Conservation (phyloP, 2,888 invertebrate genomes). For the Polylopha cassiicola region DNA sequence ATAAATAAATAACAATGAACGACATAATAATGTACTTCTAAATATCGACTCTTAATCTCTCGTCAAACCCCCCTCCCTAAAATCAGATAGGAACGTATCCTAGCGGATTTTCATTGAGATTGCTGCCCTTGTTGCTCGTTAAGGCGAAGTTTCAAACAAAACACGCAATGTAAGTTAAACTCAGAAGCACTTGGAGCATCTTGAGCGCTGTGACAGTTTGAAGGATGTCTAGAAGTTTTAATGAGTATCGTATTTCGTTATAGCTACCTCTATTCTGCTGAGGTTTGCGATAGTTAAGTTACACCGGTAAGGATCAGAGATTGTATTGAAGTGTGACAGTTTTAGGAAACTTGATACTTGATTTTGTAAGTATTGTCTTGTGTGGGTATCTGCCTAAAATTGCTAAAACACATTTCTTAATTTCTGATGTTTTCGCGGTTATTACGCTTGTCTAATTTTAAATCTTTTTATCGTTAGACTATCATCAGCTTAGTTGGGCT, state of each 20-base stretch:
- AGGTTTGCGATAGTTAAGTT: slow-evolving; percentile 16
- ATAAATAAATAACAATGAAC: too few relatives aligned
- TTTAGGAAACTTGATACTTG: too few relatives aligned
- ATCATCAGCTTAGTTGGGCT: too few relatives aligned
- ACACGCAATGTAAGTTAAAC: slow-evolving; percentile 29
- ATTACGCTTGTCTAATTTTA: too few relatives aligned
- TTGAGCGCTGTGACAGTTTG: slow-evolving; percentile 24
- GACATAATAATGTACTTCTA: not conserved
- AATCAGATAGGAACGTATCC: not conserved
- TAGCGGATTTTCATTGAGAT: slow-evolving; percentile 1
- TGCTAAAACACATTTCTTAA: too few relatives aligned
- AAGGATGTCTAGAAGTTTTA: slow-evolving; percentile 34
- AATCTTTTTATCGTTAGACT: too few relatives aligned
- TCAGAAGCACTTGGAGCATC: slow-evolving; percentile 16
- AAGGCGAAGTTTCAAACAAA: slow-evolving; percentile 8
- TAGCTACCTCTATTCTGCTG: slow-evolving; percentile 21
- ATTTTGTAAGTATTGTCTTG: too few relatives aligned
- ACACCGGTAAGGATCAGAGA: too few relatives aligned
- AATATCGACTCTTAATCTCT: slow-evolving; percentile 1
- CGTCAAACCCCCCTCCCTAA: not conserved
- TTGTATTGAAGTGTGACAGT: too few relatives aligned
- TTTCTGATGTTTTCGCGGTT: too few relatives aligned
- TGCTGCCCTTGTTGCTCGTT: not conserved
- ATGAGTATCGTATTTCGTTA: slow-evolving; percentile 40
- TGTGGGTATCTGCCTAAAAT: too few relatives aligned